Conservation (phyloP, 2,888 invertebrate species). For the Elaeidobius kamerunicus region DNA sequence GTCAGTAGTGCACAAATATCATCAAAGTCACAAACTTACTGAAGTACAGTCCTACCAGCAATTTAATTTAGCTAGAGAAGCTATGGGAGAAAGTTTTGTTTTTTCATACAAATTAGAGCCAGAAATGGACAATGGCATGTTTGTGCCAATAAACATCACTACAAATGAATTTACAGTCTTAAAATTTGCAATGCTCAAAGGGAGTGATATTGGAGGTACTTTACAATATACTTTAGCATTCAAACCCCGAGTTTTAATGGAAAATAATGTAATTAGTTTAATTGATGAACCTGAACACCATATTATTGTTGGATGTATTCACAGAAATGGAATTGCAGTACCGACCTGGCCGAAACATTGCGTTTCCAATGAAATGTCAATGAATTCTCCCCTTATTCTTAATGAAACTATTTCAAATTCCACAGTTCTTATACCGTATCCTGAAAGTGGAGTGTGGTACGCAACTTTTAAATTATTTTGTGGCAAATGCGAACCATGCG, state of each 20-base stretch:
- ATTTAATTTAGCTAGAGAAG: constrained; percentile 53
- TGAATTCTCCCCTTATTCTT: constrained; percentile 59
- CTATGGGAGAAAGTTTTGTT: constrained; percentile 70
- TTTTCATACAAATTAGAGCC: constrained; percentile 69
- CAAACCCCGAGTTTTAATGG: constrained; percentile 55
- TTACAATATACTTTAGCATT: constrained; percentile 68
- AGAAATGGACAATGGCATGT: constrained; percentile 58
- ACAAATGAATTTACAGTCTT: constrained; percentile 62
- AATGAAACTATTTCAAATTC: constrained; percentile 65
- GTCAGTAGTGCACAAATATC: constrained; percentile 23
- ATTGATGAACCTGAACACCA: constrained; percentile 44
- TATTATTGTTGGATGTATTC: constrained; percentile 61
- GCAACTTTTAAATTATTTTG: constrained; percentile 71
- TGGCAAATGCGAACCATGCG: constrained; percentile 48
- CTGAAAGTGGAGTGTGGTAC: constrained; percentile 82
- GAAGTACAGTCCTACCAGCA: constrained; percentile 41
- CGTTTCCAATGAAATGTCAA: constrained; percentile 47
- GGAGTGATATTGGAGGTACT: constrained; percentile 78
- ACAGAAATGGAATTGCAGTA: constrained; percentile 56
- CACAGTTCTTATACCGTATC: constrained; percentile 71
- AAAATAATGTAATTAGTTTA: constrained; percentile 18
- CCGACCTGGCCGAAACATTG: constrained; percentile 64
- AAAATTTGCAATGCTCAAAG: constrained; percentile 66
- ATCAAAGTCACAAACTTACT: constrained; percentile 31
- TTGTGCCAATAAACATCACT: constrained; percentile 65